Evolutionary conservation across 2,113 vertebrate genomes (phyloP).

Genomic region (Trachemys scripta): DNA sequence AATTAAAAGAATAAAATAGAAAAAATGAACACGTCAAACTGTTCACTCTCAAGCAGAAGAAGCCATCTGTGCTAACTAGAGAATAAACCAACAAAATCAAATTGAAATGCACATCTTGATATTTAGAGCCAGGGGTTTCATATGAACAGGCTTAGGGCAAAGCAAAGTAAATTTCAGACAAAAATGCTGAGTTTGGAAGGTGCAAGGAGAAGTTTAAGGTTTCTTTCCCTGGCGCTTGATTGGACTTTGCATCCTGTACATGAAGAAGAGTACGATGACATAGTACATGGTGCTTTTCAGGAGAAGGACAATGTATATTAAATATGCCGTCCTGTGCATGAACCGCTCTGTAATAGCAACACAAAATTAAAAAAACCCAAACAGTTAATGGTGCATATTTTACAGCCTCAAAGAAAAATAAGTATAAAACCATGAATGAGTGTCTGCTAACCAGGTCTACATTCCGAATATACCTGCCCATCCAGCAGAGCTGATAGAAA

Average conservation of each 20-base stretch:
- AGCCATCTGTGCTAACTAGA: not conserved
- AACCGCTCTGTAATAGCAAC: slow-evolving; percentile 52
- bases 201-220: not conserved
- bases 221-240: not conserved
- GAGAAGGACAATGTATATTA: slow-evolving; percentile 74
- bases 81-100: not conserved
- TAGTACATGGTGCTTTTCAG: slow-evolving; percentile 75
- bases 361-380: not conserved
- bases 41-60: not conserved
- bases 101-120: not conserved
- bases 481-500: accelerated
- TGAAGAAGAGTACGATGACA: slow-evolving; percentile 24
- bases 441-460: not conserved
- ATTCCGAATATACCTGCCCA: not conserved
- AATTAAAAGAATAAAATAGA: not conserved
- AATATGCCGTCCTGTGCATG: slow-evolving; percentile 54
- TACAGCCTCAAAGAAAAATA: not conserved
- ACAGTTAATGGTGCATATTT: not conserved
- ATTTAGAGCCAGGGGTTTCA: accelerated
- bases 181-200: not conserved
- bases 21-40: not conserved
- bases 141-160: not conserved
- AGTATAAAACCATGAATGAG: not conserved
- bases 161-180: not conserved
- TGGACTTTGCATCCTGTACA: slow-evolving; percentile 25